Evolutionary conservation across 1,140 invertebrate species (phyloP).

Genomic region (Drosophila sechellia): DNA sequence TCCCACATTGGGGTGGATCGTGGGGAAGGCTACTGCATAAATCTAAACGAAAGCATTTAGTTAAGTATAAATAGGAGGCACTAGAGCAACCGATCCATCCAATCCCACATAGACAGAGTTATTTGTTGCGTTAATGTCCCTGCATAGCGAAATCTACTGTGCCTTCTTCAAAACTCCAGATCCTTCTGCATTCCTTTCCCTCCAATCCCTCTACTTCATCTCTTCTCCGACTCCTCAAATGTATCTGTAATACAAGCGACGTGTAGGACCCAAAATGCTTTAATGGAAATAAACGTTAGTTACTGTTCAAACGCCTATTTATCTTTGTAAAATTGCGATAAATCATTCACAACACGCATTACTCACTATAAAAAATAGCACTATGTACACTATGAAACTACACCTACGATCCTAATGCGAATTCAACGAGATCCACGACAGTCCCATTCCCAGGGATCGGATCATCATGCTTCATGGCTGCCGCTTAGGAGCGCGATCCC

Average conservation of each 20-base stretch:
- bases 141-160: constrained; percentile 50
- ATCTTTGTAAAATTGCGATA: not conserved
- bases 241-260: constrained; percentile 24
- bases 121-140: constrained; percentile 29
- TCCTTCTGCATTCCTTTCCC: not conserved
- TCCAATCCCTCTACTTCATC: constrained; percentile 4
- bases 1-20: not conserved
- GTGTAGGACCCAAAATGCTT: constrained; percentile 44
- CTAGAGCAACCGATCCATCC: not conserved
- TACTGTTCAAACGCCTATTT: constrained; percentile 41
- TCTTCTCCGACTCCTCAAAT: constrained; percentile 13
- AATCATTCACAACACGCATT: not conserved
- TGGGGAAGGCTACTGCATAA: not conserved
- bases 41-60: not conserved
- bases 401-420: not conserved
- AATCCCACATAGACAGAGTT: constrained; percentile 18
- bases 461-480: constrained; percentile 9
- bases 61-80: too few relatives aligned
- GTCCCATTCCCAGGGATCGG: not conserved
- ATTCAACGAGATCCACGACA: not conserved
- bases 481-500: constrained; percentile 39
- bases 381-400: constrained; percentile 23
- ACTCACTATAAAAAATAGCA: constrained; percentile 11
- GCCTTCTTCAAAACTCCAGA: constrained; percentile 41
- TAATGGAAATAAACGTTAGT: constrained; percentile 67